Conservation (phyloP, 2,797 vertebrate genomes). For the Sebastiscus tertius region DNA sequence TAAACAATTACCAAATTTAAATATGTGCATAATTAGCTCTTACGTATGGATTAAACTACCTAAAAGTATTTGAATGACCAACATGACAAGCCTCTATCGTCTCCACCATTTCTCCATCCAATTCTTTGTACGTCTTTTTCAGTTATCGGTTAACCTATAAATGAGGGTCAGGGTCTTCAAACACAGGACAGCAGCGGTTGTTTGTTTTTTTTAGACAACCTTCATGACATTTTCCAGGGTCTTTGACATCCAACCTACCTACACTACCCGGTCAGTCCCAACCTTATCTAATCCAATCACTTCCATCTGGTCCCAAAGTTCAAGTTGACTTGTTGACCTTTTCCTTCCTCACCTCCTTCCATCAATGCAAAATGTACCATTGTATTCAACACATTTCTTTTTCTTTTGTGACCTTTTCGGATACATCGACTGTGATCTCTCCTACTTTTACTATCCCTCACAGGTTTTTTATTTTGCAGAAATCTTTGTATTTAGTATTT, state of each 20-base stretch:
- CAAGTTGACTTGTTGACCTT: constrained; percentile 10
- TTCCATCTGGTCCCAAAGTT: constrained; percentile 16
- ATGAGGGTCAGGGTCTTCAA: constrained; percentile 5
- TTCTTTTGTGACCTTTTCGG: constrained; percentile 30
- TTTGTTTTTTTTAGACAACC: constrained; percentile 20
- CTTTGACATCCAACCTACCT: not conserved
- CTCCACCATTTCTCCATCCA: not conserved
- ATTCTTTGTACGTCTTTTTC: not conserved
- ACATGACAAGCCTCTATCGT: not conserved
- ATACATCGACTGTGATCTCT: constrained; percentile 2
- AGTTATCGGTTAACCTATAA: not conserved
- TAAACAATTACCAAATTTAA: too few species aligned
- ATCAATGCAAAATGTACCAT: constrained; percentile 38
- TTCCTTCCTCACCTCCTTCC: not conserved
- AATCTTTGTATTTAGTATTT: not conserved
- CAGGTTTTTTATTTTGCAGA: not conserved
- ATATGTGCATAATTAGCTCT: too few species aligned
- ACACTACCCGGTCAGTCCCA: not conserved
- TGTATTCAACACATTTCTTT: constrained; percentile 4
- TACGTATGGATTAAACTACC: not conserved
- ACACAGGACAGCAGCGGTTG: not conserved
- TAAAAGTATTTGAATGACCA: not conserved
- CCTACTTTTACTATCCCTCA: not conserved
- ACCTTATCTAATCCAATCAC: constrained; percentile 17
- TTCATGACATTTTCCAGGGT: constrained; percentile 5